Evolutionary conservation across 2,888 invertebrate genomes (phyloP), one percentile per base, ranked within the genome.

Genomic region (Drosophila sordidula): DNA sequence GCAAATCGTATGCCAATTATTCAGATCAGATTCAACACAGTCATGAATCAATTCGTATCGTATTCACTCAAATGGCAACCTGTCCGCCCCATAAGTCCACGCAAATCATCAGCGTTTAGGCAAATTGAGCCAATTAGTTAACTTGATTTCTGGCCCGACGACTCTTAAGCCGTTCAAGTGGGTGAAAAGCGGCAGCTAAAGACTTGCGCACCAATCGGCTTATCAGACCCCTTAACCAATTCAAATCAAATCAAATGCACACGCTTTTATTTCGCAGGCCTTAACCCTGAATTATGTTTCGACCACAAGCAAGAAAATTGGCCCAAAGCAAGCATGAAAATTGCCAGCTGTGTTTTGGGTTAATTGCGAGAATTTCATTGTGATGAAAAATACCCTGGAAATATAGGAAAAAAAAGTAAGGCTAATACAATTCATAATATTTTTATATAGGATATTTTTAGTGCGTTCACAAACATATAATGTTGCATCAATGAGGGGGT

Each of bases 101-200:
- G 47, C 44, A 55, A 72, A 72, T 72, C 38, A 49, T 16, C 56
- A 18, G 3, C 42, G 14, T 64, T 78, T 64, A 75, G 63, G 39
- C 26, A 55, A 78, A 73, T 73, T 49, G 54, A 16, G 25, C 34
- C 50, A 77, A 77, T 75, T 75, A 56, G 41, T 22, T 47, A 38
- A 26, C 12, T 25, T 44, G 41, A 36, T 14, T 29, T 46, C 0
- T 41, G 47, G 29, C 34, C 25, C 18, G 52, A 68, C 54, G 52
- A 42, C n/a, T 42, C 29, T 29, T 29, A 16, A 44, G 46, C 52
- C 41, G 26, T 8, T 44, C 11, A 38, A 58, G 45, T 71, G 51
- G 57, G 50, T 44, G 59, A 75, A 65, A 54, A 61, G 44, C 42
- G 46, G 39, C 36, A 51, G 32, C 6, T 49, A 41, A 34, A 56